Evolutionary conservation across 30 jellyfish, hydroid and myxozoan species (phyloP).

Genomic region (Morbakka virulenta): DNA sequence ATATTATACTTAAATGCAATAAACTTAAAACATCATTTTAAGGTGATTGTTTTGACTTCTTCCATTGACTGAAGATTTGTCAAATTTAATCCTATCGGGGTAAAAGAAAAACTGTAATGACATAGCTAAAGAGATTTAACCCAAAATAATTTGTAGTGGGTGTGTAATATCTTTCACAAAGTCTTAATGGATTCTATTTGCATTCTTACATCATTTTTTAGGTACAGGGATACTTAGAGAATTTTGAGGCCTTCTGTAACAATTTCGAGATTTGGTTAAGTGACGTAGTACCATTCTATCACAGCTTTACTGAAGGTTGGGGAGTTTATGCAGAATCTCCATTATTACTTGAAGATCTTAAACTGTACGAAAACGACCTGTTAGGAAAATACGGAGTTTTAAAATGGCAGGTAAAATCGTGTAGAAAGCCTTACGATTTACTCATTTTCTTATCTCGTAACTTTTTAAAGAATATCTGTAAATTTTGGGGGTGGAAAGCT

Average conservation of each 20-base stretch:
- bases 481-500: not conserved
- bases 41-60: too few relatives aligned
- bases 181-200: not conserved
- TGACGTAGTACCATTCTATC: conserved; percentile 66
- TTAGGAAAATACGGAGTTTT: conserved; percentile 55
- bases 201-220: not conserved
- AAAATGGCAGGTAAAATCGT: conserved; percentile 94
- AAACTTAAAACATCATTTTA: too few relatives aligned
- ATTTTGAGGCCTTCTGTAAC: conserved; percentile 70
- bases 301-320: conserved; percentile 89
- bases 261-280: conserved; percentile 64
- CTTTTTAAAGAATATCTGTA: not conserved
- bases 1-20: too few relatives aligned
- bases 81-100: too few relatives aligned
- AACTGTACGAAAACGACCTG: conserved; percentile 34
- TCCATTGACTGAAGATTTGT: too few relatives aligned
- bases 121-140: too few relatives aligned
- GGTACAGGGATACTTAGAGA: conserved; percentile 90
- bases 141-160: too few relatives aligned
- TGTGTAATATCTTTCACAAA: too few relatives aligned
- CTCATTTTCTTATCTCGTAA: too few relatives aligned
- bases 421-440: too few relatives aligned
- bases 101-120: too few relatives aligned
- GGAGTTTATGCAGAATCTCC: conserved; percentile 88
- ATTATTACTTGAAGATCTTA: conserved; percentile 50